phyloP scores from a whole-genome alignment of 2,888 invertebrate species.

The Tachina lurida region DNA sequence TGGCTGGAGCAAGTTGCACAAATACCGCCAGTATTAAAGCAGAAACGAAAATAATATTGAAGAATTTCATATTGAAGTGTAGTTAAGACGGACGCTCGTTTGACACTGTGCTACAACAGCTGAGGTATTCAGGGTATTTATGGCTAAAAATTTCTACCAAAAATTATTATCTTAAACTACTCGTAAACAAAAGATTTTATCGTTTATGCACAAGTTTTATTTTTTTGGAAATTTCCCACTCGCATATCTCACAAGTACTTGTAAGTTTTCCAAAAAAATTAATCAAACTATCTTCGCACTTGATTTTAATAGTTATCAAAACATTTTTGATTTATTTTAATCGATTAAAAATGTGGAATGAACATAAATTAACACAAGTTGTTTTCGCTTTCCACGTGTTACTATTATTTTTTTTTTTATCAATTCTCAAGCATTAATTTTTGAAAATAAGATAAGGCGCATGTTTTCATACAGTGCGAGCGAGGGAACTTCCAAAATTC shows the following conservation, averaged over 20 bases:
- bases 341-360: not conserved
- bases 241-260: not conserved
- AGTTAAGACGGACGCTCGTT: too few relatives aligned
- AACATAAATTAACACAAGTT: not conserved
- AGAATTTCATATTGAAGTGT: slow-evolving; percentile 4
- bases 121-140: not conserved
- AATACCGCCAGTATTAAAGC: not conserved
- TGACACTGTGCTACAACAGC: too few relatives aligned
- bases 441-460: too few relatives aligned
- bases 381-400: too few relatives aligned
- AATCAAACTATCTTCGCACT: not conserved
- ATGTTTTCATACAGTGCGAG: too few relatives aligned
- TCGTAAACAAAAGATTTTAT: not conserved
- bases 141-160: not conserved
- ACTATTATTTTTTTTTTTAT: too few relatives aligned
- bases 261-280: not conserved
- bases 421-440: too few relatives aligned
- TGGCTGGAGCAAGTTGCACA: slow-evolving; percentile 4
- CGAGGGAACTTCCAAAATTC: too few relatives aligned
- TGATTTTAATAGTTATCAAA: too few relatives aligned
- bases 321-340: not conserved
- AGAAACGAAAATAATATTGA: not conserved
- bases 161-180: not conserved
- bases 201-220: not conserved
- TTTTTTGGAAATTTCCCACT: not conserved